Conservation (phyloP, 2,113 vertebrate genomes). For the Phycodurus eques region DNA sequence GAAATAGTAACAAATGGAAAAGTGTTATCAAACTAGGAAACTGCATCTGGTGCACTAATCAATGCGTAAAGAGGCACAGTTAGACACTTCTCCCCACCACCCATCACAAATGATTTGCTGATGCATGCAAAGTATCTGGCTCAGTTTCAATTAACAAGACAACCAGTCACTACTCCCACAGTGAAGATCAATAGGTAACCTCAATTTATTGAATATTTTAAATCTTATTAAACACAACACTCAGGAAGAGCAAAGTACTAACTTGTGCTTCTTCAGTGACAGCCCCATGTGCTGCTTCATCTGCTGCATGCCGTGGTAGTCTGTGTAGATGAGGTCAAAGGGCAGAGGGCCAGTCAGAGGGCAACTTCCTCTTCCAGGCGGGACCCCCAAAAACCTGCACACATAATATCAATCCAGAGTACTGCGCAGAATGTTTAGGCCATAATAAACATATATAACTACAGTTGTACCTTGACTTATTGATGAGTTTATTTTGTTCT, state of each 20-base stretch:
- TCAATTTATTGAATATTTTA: neutral
- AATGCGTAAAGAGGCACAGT: conserved; percentile 15
- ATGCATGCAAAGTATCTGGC: conserved; percentile 7
- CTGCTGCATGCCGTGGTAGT: conserved; percentile 95
- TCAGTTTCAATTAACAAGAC: conserved; percentile 1
- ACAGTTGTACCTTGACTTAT: no score
- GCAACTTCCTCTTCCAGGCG: conserved; percentile 93
- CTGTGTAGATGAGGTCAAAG: conserved; percentile 96
- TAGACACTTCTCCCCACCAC: conserved; percentile 1
- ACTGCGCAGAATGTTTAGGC: neutral
- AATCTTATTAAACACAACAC: neutral
- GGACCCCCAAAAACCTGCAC: conserved; percentile 89
- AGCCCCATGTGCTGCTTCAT: conserved; percentile 98
- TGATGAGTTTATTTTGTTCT: no score
- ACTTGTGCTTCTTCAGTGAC: conserved; percentile 95
- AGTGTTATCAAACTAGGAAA: neutral
- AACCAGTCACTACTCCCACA: neutral
- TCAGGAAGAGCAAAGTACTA: conserved; percentile 41
- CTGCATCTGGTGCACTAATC: conserved; percentile 26
- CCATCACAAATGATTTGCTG: conserved; percentile 22
- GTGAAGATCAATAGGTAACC: neutral
- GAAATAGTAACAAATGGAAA: neutral
- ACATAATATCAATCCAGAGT: conserved; percentile 3
- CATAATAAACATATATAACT: no score
- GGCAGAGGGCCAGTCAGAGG: conserved; percentile 86